Evolutionary conservation across 2,113 vertebrate genomes (phyloP), one percentile per base, ranked within the genome.

Genomic region (Aramus guarauna): DNA sequence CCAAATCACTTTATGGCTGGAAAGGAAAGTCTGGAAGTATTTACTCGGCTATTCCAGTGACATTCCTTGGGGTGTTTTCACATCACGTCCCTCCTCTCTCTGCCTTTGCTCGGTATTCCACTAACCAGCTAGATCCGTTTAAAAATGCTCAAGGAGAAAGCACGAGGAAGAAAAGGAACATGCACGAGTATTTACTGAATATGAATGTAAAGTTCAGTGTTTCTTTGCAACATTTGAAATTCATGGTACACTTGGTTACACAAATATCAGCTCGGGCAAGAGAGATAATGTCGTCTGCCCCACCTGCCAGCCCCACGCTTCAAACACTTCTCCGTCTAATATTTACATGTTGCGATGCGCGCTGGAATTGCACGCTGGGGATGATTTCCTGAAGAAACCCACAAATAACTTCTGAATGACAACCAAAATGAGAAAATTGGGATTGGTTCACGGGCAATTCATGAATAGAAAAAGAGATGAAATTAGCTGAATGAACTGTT

Each of bases 401-500:
- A 88, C 92, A 95, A 95, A 97, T 94, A 96, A 91, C 94, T 94
- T 20, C 90, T 88, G 85, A 96, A 82, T 78, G 81, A 60, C 8
- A 2, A 92, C 62, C 82, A 88, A 80, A 95, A 94, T 77, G 94
- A 92, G 94, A 85, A 90, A 93, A 95, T 30, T 72, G 19, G 90
- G 93, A 72, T 93, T 69, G 93, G 81, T 94, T 96, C 79, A 50
- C 0, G 3, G 78, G 94, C 85, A 59, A 88, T 92, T 96, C 96
- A 80, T 95, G 95, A 92, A 88, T 59, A 95, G 96, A 73, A 85
- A 64, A 88, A 90, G 92, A 73, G 92, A 93, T 96, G 74, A 95
- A 95, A 96, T 96, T 94, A 96, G 92, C 95, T 96, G 96, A 97
- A 96, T 96, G 96, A 96, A 95, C 95, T 83, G 90, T 71, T 97